phyloP scores from a whole-genome alignment of 2,113 vertebrate species.

The Tupaia tana region DNA sequence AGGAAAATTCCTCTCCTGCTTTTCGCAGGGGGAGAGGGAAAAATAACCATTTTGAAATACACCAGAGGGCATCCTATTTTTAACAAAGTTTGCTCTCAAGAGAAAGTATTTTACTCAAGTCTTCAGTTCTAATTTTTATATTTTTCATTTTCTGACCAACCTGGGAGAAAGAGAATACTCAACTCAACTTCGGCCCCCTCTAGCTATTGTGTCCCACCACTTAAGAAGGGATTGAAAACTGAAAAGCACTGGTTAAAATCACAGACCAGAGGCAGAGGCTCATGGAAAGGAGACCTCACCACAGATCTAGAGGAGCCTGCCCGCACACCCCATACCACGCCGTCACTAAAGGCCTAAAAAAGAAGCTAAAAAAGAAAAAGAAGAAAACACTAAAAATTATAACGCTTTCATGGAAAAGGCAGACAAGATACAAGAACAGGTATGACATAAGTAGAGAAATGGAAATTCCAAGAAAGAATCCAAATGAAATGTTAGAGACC shows the following conservation, averaged over 20 bases:
- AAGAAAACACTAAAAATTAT: background rate
- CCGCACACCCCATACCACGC: too few relatives aligned
- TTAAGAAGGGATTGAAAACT: background rate
- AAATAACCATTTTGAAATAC: background rate
- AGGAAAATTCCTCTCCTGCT: background rate
- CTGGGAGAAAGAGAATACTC: background rate
- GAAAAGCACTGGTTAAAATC: background rate
- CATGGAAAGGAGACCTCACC: background rate
- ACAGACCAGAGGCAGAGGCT: rapidly evolving
- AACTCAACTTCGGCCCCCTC: background rate
- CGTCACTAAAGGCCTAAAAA: background rate
- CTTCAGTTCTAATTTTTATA: background rate
- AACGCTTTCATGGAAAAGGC: background rate
- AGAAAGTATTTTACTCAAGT: background rate
- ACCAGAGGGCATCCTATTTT: background rate
- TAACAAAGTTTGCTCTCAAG: background rate
- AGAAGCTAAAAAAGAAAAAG: background rate
- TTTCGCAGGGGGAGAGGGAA: background rate
- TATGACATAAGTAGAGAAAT: background rate
- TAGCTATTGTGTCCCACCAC: background rate
- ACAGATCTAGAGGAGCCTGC: rapidly evolving
- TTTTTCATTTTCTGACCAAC: background rate
- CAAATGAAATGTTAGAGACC: background rate
- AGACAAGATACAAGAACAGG: background rate
- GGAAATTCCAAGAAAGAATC: too few relatives aligned